Evolutionary conservation across 2,888 invertebrate genomes (phyloP), one percentile per base, ranked within the genome.

Genomic region (Geophilus truncorum): DNA sequence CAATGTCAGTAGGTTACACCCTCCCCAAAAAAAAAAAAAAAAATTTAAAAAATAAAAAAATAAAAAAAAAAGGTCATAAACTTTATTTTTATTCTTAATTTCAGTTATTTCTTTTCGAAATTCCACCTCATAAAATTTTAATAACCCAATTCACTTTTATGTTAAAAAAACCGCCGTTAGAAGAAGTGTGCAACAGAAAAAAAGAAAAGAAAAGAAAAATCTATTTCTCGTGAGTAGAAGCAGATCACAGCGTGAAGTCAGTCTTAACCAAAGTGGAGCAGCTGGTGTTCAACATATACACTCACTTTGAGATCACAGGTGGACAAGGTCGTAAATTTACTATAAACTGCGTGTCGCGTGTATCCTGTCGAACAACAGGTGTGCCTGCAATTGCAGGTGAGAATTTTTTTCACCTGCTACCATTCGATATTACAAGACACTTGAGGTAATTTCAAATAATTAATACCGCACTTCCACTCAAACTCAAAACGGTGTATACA

Each of bases 341-440:
- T 70, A 70, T 70, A 70, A 70, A 70, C 70, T 28, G 25, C 70
- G 70, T 70, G 70, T 70, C 70, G 70, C 70, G 70, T 70, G 70
- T 70, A 70, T 70, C 70, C 70, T 70, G 70, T 70, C 70, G 70
- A 70, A 70, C 70, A 70, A 70, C 70, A 70, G 70, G 70, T 70
- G 70, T 28, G 70, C 70, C 70, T n/a, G n/a, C 23, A 70, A 70
- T 70, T 9, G 28, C 70, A 70, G 70, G 70, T 70, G 70, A 70
- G 70, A 28, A 70, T n/a, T 70, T 70, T 32, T 70, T 70, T 70
- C 70, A 70, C 70, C 70, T 70, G 70, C 70, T 40, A 51, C 51
- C 51, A n/a, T 18, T 51, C 21, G 51, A 51, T 51, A 18, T 7
- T 40, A 12, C 12, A 40, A 32, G 4, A 32, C 32, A 32, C 32